Base-by-base conservation (phyloP, 2,797 vertebrate species). In the Pangasius mekongensis region DNA sequence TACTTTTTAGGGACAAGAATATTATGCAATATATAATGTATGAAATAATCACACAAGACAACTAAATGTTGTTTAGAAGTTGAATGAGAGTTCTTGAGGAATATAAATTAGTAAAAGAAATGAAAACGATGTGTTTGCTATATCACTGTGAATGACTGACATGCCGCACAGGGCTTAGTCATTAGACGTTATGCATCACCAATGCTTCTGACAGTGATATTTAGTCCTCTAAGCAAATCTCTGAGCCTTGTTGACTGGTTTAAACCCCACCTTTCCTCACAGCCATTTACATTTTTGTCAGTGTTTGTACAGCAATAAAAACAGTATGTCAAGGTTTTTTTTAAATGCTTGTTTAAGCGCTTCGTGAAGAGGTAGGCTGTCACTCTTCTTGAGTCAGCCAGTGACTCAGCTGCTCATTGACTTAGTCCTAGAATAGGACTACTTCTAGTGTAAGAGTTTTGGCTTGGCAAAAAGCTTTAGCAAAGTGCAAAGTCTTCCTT, bases 51-150 rank as follows among this genome's bases (percentile, higher is more conserved):
- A 27, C 10, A 27, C 71, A 74, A 14, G 76, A 56, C 24, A 27
- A 83, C 88, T 88, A 91, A 71, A 80, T 92, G 89, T 91, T 89
- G 91, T 93, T 93, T 49, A 69, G 60, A 85, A 22, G 78, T 49
- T 73, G 69, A 83, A 27, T 49, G 84, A 89, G 77, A 71, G 49
- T 20, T 78, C 54, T 56, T 33, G 7, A 22, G 20, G 56, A 36
- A 86, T 83, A 3, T 78, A 33, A 56, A 78, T 74, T 58, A 30
- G 49, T 56, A 43, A 71, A 94, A 90, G 89, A 54, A 39, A 92
- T 83, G 88, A 89, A 93, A 90, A 89, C 80, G 87, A 83, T 92
- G 90, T 10, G 8, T 73, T 73, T 22, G 20, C 22, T 73, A 43
- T 18, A 22, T 73, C 39, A 43, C 39, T 73, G 71, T 73, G 36